These are phyloP conservation scores for Myiopsitta monachus DNA, from an alignment of 2,113 vertebrate species.

Conservation along the genomic window DNA sequence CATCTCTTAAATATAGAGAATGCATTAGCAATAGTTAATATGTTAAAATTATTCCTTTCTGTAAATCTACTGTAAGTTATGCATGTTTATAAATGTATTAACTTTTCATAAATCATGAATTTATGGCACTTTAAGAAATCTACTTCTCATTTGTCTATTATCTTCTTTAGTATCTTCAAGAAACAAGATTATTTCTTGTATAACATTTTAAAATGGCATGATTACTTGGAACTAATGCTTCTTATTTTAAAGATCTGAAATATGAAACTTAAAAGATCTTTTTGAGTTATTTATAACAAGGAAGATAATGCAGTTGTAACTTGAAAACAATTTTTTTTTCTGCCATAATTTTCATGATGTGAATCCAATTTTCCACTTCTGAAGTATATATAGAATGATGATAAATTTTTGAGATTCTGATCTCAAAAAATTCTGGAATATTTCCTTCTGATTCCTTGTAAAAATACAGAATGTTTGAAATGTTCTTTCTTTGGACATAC, in stretches of 20 bases:
- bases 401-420: neutral
- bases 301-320: neutral
- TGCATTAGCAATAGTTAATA: neutral
- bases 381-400: neutral
- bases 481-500: neutral
- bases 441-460: neutral
- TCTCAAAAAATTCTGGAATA: neutral
- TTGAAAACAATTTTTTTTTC: neutral
- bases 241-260: neutral
- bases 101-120: neutral
- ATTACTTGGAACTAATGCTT: neutral
- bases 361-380: neutral
- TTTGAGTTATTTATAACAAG: neutral
- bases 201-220: neutral
- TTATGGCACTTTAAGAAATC: neutral
- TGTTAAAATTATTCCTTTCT: slow-evolving; percentile 4
- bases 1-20: slow-evolving; percentile 19
- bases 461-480: neutral
- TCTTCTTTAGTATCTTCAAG: neutral
- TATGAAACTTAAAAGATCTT: neutral
- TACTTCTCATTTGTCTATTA: neutral
- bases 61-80: neutral
- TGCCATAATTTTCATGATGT: neutral
- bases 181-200: neutral
- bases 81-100: neutral